Percentiles rank a stretch among this genome's conserved stretches.
Evolutionary conservation across 1,140 invertebrate species (phyloP).

Genomic region (Atta colombica): DNA sequence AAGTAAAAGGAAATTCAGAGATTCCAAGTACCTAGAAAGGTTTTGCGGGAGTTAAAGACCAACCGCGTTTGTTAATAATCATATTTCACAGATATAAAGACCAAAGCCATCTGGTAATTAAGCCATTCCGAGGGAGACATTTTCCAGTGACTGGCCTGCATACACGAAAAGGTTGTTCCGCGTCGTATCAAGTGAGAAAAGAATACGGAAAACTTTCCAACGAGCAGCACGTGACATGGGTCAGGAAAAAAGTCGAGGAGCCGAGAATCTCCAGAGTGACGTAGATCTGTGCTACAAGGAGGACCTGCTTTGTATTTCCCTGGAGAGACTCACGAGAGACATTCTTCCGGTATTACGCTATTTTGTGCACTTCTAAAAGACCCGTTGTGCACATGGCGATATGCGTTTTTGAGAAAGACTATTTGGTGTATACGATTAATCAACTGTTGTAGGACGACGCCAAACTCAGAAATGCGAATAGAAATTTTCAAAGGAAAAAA

Average conservation of each 20-base stretch:
- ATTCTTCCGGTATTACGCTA: conserved; percentile 38
- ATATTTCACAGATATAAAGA: conserved; percentile 30
- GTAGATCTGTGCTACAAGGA: conserved; percentile 8
- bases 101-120: conserved; percentile 45
- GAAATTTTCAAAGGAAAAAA: not conserved
- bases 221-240: conserved; percentile 51
- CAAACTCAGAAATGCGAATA: not conserved
- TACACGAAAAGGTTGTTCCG: conserved; percentile 41
- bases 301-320: conserved; percentile 43
- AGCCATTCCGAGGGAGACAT: conserved; percentile 39
- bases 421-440: conserved; percentile 4
- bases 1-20: conserved; percentile 4
- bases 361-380: conserved; percentile 37
- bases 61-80: conserved; percentile 40
- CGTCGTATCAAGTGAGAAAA: conserved; percentile 31
- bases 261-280: conserved; percentile 5
- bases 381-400: not conserved
- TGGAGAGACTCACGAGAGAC: not conserved
- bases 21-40: not conserved
- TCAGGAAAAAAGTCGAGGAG: conserved; percentile 48
- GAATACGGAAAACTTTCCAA: conserved; percentile 50
- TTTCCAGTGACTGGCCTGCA: conserved; percentile 22
- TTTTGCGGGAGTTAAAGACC: not conserved
- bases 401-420: conserved; percentile 1
- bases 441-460: not conserved